These are phyloP conservation scores for Thereva unica DNA, from an alignment of 2,888 invertebrate genomes.

Conservation along the genomic window DNA sequence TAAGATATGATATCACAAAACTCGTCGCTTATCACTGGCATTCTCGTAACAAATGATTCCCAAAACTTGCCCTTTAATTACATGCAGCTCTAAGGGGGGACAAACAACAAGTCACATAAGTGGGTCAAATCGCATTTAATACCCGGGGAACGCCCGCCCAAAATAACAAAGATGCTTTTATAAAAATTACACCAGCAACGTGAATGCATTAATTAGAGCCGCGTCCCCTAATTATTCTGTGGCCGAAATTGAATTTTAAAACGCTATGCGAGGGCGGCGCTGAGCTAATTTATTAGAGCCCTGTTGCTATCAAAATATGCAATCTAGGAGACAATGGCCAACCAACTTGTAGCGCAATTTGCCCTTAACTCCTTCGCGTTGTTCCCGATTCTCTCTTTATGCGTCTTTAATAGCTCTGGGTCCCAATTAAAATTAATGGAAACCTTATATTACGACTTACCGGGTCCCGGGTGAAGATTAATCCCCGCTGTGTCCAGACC, in stretches of 20 bases:
- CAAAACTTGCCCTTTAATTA: no score
- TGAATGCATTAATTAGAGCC: slow-evolving; percentile 21
- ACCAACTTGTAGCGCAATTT: not conserved
- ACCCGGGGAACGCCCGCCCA: no score
- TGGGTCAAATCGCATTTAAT: no score
- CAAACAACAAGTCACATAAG: no score
- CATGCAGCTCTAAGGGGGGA: no score
- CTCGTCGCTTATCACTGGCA: no score
- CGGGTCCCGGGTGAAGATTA: not conserved
- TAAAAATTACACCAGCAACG: slow-evolving; percentile 7
- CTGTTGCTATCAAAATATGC: slow-evolving; percentile 1
- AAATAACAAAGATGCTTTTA: no score
- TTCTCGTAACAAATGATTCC: no score
- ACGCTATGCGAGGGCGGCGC: not conserved
- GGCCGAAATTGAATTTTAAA: slow-evolving; percentile 13
- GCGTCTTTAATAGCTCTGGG: slow-evolving; percentile 11
- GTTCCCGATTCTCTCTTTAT: not conserved
- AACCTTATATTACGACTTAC: slow-evolving; percentile 1
- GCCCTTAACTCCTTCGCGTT: slow-evolving; percentile 4
- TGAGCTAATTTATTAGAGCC: not conserved
- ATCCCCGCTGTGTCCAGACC: slow-evolving; percentile 7
- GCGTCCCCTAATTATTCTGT: slow-evolving; percentile 15
- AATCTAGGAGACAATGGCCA: slow-evolving; percentile 8
- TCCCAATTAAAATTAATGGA: slow-evolving; percentile 18
- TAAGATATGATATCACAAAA: no score